These are phyloP conservation scores for Reticulitermes lucifugus DNA, from an alignment of 2,888 invertebrate species.

Conservation along the genomic window DNA sequence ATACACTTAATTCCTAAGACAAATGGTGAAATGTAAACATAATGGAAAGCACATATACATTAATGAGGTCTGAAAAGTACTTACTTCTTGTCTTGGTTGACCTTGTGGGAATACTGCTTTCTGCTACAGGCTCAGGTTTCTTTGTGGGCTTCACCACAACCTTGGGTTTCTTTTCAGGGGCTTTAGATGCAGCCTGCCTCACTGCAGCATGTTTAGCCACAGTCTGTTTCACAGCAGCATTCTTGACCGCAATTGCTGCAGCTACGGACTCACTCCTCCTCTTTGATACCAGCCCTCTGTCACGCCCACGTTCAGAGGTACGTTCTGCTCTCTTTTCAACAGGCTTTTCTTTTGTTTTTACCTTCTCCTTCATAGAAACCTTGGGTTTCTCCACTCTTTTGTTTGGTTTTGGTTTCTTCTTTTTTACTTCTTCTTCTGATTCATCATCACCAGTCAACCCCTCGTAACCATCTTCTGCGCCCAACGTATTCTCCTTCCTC, in stretches of 20 bases:
- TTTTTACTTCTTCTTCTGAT: constrained; percentile 44
- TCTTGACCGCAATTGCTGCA: constrained; percentile 37
- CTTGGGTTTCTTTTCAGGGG: constrained; percentile 45
- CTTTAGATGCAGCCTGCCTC: constrained; percentile 7
- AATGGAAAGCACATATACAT: not conserved
- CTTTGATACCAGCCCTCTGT: constrained; percentile 39
- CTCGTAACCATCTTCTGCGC: constrained; percentile 29
- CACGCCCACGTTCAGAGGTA: constrained; percentile 36
- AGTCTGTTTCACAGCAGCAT: constrained; percentile 35
- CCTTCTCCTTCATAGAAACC: constrained; percentile 42
- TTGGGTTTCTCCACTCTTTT: constrained; percentile 51
- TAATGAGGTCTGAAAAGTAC: not conserved
- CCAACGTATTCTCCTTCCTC: constrained; percentile 46
- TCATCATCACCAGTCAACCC: constrained; percentile 44
- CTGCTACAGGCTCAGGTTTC: constrained; percentile 47
- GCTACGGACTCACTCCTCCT: constrained; percentile 44
- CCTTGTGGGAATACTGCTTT: constrained; percentile 47
- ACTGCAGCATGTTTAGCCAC: constrained; percentile 24
- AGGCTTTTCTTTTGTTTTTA: constrained; percentile 42
- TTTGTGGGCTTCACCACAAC: constrained; percentile 41
- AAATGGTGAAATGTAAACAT: too few species aligned
- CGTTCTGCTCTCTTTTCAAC: constrained; percentile 47
- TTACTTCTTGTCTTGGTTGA: constrained; percentile 52
- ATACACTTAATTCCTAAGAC: too few species aligned
- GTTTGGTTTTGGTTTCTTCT: constrained; percentile 29